These are phyloP conservation scores for Morinoia aosen DNA, from an alignment of 2,888 invertebrate species.

Conservation along the genomic window DNA sequence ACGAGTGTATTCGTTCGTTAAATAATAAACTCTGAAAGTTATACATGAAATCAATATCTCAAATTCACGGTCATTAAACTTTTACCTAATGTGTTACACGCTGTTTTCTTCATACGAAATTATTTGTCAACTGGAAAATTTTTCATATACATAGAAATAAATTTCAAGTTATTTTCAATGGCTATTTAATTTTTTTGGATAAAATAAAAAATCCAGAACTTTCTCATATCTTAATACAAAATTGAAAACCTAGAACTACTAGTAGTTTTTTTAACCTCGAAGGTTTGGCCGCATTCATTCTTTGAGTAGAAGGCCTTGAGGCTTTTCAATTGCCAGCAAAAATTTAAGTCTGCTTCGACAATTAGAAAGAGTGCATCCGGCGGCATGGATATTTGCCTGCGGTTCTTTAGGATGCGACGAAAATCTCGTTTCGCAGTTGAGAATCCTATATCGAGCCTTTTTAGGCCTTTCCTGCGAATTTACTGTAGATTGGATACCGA, in stretches of 20 bases:
- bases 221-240: not conserved
- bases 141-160: too few species aligned
- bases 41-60: too few species aligned
- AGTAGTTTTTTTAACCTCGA: too few species aligned
- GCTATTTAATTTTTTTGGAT: too few species aligned
- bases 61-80: too few species aligned
- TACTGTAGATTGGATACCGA: not conserved
- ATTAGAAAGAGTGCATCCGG: not conserved
- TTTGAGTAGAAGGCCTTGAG: not conserved
- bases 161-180: too few species aligned
- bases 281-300: not conserved
- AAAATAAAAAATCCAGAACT: not conserved
- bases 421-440: not conserved
- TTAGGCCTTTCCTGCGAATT: not conserved
- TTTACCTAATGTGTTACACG: too few species aligned
- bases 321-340: not conserved
- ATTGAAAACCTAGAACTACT: not conserved
- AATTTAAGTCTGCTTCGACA: not conserved
- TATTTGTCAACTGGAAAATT: too few species aligned
- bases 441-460: not conserved
- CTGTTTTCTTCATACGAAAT: too few species aligned
- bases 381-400: not conserved
- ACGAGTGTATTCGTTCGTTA: too few species aligned
- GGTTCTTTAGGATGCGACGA: not conserved
- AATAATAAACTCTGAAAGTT: too few species aligned